phyloP scores from a whole-genome alignment of 2,888 invertebrate species.

The Bursaphelenchus okinawaensis region DNA sequence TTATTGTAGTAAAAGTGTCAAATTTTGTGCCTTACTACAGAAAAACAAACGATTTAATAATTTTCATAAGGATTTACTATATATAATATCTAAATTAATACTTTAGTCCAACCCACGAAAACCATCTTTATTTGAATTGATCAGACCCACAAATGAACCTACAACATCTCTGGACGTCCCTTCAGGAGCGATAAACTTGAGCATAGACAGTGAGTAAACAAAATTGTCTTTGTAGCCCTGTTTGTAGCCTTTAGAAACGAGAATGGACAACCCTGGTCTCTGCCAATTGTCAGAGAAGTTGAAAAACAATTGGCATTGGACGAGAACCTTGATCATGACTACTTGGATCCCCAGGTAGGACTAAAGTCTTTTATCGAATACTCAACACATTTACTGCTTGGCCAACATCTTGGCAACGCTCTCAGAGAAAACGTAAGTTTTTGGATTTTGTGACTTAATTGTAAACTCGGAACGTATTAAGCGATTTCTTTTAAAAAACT shows the following conservation, averaged over 20 bases:
- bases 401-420: background rate
- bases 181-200: background rate
- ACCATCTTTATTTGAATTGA: background rate
- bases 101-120: background rate
- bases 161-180: slow-evolving; percentile 9
- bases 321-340: slow-evolving; percentile 81
- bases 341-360: slow-evolving; percentile 79
- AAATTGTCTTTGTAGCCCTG: background rate
- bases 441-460: too few relatives aligned
- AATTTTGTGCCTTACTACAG: too few relatives aligned
- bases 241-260: slow-evolving; percentile 79
- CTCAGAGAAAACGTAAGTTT: background rate
- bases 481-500: too few relatives aligned
- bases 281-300: slow-evolving; percentile 85
- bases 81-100: background rate
- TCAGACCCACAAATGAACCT: background rate
- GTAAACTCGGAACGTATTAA: too few relatives aligned
- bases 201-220: slow-evolving; percentile 2
- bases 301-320: slow-evolving; percentile 73
- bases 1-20: too few relatives aligned
- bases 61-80: too few relatives aligned
- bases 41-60: too few relatives aligned
- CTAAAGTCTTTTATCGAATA: slow-evolving; percentile 67
- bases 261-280: slow-evolving; percentile 89
- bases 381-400: background rate